Base-by-base conservation (phyloP, 2,888 invertebrate species). In the Tortricodes alternella region DNA sequence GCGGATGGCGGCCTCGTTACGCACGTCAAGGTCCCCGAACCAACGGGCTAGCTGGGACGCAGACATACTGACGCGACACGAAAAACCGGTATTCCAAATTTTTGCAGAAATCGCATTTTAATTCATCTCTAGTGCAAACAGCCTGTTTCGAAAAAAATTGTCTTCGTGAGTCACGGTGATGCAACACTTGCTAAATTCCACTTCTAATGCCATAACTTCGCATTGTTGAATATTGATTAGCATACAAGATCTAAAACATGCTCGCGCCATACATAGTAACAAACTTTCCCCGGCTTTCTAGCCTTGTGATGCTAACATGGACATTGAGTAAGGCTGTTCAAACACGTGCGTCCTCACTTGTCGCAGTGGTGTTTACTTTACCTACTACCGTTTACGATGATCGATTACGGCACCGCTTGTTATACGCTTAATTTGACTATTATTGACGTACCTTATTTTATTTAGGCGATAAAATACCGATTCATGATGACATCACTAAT, bases 1-100 rank as follows among this genome's bases (percentile, higher is more conserved):
- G 63, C 64, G 70, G 78, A 79, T 80, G 76, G 78, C 82, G 83
- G 76, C 81, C 84, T 83, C 85, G 82, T 80, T 82, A 79, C 29
- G 44, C 43, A 43, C 70, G 66, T 80, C 86, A 86, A 86, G 85
- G 85, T 85, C n/a, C n/a, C n/a, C 83, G 81, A 86, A 85, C 85
- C 87, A 83, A 78, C 76, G 72, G 70, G 71, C 77, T 76, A 80
- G 81, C 78, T 82, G 64, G 68, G 66, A 71, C 72, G 65, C 78
- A 87, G 87, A 88, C 87, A 70, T 76, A 79, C 81, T 78, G 85
- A 85, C 86, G 88, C 84, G 83, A 67, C 76, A 71, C 65, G 60
- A 60, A 66, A 68, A 57, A 51, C 46, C 46, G 46, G 51, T 29
- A 29, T 51, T 50, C 16, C 46, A 13, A 15, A 56, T 44, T 46